Base-by-base conservation (phyloP, 2,113 vertebrate species). In the Perognathus longimembris region DNA sequence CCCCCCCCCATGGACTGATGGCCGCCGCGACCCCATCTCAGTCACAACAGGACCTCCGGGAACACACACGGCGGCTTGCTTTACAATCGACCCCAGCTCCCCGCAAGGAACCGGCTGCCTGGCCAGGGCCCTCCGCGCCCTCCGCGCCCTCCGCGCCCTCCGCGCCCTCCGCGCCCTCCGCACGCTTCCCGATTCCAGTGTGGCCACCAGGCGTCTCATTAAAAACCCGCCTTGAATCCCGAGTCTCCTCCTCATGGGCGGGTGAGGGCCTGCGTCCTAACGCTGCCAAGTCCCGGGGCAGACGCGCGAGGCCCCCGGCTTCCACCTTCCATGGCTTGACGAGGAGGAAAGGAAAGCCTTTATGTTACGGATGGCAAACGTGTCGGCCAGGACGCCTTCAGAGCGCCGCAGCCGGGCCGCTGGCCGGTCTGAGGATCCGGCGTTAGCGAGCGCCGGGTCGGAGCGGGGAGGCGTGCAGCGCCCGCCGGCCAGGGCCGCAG, bases 401-500 rank as follows among this genome's bases (percentile, higher is more conserved):
- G 74, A 90, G 64, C 12, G 20, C n/a, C n/a, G 7, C 0, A 2
- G 20, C 10, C 50, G 54, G 77, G 40, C 17, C 30, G 28, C 34
- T 24, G 22, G 45, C 8, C 0, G 7, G 54, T 21, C 26, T 12
- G 1, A 30, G 4, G 45, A 59, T 32, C 10, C 8, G 0, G 7
- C 61, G 45, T 66, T 42, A 50, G 38, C 26, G 61, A n/a, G 32
- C 17, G 1, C 30, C 54, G 6, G 10, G 18, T 2, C 67, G 21
- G 7, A 3, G 9, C 12, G 71, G 76, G 45, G 50, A 30, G 70
- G 69, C 18, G 28, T 17, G 5, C 0, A 2, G 18, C 1, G 20
- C 7, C 57, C 8, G 0, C 0, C 1, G 21, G 18, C 0, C 1
- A n/a, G 81, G 45, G 12, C 11, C 38, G 26, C 22, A 3, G 12